Evolutionary conservation across 2,797 vertebrate species (phyloP).

Genomic region (Halcyon badia): DNA sequence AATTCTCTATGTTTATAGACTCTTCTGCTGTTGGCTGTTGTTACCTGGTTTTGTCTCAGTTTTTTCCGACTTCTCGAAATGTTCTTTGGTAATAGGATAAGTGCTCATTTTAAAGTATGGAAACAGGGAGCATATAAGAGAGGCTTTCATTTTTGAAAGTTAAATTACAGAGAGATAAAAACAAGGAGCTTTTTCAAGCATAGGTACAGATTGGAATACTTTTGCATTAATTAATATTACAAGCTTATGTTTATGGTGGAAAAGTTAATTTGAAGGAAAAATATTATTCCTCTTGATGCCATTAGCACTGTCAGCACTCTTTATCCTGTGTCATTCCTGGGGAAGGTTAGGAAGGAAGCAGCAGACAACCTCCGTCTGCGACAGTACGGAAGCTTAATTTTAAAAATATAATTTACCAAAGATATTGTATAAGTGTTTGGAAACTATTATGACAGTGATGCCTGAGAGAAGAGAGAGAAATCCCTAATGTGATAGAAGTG

Average conservation of each 20-base stretch:
- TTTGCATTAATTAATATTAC: neutral
- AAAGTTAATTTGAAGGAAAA: slow-evolving; percentile 11
- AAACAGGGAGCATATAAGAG: neutral
- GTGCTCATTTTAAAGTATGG: neutral
- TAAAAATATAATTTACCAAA: neutral
- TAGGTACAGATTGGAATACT: neutral
- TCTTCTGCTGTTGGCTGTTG: neutral
- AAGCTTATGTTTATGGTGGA: neutral
- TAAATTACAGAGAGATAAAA: slow-evolving; percentile 4
- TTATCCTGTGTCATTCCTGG: neutral
- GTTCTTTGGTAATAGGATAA: neutral
- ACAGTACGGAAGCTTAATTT: neutral
- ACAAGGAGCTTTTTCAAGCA: neutral
- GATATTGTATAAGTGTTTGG: neutral
- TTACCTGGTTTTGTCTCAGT: neutral
- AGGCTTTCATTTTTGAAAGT: slow-evolving; percentile 13
- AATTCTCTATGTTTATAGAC: neutral
- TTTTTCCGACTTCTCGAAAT: neutral
- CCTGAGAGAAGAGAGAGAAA: neutral
- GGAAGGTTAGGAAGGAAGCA: neutral
- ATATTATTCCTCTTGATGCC: neutral
- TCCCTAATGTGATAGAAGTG: neutral
- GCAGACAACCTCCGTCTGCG: neutral
- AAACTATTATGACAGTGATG: neutral
- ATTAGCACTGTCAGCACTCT: neutral